Percentiles rank a stretch among this genome's conserved stretches.
phyloP scores from a whole-genome alignment of 2,888 invertebrate species.

The Zygothrica quintamaculata region DNA sequence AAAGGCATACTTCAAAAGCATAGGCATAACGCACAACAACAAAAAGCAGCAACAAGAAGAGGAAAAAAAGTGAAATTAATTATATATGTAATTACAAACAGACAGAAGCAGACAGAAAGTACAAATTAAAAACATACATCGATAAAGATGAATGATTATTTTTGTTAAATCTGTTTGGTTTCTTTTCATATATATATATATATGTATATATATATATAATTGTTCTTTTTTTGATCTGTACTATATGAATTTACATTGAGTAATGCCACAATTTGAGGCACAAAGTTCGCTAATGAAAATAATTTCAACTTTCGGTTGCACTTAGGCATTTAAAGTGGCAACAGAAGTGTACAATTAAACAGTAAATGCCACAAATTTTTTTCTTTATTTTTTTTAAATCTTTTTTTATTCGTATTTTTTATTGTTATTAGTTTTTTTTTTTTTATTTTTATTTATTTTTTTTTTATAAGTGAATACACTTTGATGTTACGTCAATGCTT shows the following conservation, averaged over 20 bases:
- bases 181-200: no score
- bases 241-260: no score
- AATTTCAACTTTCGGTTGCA: slow-evolving; percentile 49
- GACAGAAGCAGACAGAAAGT: slow-evolving; percentile 42
- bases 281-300: slow-evolving; percentile 44
- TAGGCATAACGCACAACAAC: slow-evolving; percentile 54
- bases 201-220: no score
- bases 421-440: slow-evolving; percentile 13
- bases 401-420: no score
- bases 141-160: slow-evolving; percentile 44
- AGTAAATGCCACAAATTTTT: background rate
- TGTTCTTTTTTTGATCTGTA: no score
- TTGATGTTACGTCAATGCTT: slow-evolving; percentile 64
- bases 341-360: slow-evolving; percentile 36
- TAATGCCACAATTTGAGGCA: no score
- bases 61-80: slow-evolving; percentile 70
- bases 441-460: no score
- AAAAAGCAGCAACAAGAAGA: no score
- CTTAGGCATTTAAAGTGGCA: slow-evolving; percentile 62
- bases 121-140: slow-evolving; percentile 59
- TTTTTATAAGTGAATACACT: no score
- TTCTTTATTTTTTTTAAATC: no score
- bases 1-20: no score
- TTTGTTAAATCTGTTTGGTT: slow-evolving; percentile 4
- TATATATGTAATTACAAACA: slow-evolving; percentile 74